A percentile compares a stretch with the other conserved stretches of the same genome.
Conservation (phyloP, 2,113 vertebrate genomes). For the Mugil cephalus region DNA sequence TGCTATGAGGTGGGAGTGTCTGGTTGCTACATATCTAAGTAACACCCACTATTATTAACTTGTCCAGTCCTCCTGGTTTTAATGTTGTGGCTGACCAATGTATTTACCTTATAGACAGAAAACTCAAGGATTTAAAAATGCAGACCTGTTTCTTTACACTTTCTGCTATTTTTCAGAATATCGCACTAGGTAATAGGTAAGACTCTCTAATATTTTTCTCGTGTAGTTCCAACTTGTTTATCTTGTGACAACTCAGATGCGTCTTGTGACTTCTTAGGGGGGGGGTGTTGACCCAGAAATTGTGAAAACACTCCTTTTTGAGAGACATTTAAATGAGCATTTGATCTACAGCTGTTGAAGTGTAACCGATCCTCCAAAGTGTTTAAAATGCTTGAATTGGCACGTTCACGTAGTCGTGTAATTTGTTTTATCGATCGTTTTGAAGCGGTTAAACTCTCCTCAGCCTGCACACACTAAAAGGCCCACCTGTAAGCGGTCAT, state of each 20-base stretch:
- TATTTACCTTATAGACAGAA: not conserved
- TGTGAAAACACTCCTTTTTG: not conserved
- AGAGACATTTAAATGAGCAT: not conserved
- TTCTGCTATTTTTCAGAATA: not conserved
- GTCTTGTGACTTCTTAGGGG: not conserved
- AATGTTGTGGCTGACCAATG: too few species aligned
- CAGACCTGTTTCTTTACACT: not conserved
- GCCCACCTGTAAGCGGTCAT: slow-evolving; percentile 80
- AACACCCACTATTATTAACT: too few species aligned
- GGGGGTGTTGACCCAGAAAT: not conserved
- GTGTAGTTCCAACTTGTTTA: not conserved
- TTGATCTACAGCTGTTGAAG: not conserved
- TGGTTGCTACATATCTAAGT: too few species aligned
- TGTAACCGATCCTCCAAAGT: not conserved
- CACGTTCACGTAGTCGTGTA: not conserved
- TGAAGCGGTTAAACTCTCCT: slow-evolving; percentile 5
- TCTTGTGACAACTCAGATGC: slow-evolving; percentile 11
- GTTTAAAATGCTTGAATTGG: not conserved
- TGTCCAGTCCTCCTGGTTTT: too few species aligned
- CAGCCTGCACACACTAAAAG: slow-evolving; percentile 71
- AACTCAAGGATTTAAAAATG: not conserved
- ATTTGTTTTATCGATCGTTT: too few species aligned
- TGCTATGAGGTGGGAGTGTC: too few species aligned
- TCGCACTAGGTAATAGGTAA: not conserved
- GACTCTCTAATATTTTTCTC: not conserved